Evolutionary conservation across 2,797 vertebrate genomes (phyloP), one percentile per base, ranked within the genome.

Genomic region (Sciurus carolinensis): DNA sequence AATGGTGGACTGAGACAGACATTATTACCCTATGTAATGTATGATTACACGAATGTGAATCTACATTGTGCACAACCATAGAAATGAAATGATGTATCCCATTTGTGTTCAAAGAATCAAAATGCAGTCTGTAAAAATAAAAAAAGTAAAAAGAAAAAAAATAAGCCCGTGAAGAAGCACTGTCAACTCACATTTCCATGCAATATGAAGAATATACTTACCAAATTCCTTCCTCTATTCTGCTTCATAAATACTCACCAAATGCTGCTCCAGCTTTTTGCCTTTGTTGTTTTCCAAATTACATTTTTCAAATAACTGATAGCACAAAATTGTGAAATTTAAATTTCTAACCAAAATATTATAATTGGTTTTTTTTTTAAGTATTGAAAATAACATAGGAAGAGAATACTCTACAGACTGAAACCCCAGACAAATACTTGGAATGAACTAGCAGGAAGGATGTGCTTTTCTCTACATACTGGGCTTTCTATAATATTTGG

Each of bases 261-360:
- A 12, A 81, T 4, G 36, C 18, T 76, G 0, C 75, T 81, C 47
- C 17, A 87, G 71, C 17, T n/a, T 90, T 92, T 90, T 83, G 28
- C 20, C 69, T 72, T 72, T 28, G 69, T 87, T 79, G 10, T n/a
- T 90, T 77, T 47, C 86, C 69, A 82, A 92, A 71, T n/a, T 90
- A 1, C 57, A 18, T 77, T 72, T 77, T 71, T 26, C 26, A 77
- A 28, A 82, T n/a, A 71, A 42, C 42, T 26, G 9, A 76, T 5
- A 33, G 24, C 52, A 30, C 30, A 47, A 59, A 95, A 83, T 66
- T 82, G 22, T 83, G 28, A 93, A 57, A 96, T 77, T 75, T 79
- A 87, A 66, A 79, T 82, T 77, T 82, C 14, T 47, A 50, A 72
- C 12, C 22, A 47, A 50, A 62, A 39, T 73, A 79, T 90, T 17